Evolutionary conservation across 2,888 invertebrate genomes (phyloP).

Genomic region (Tipula vernalis): DNA sequence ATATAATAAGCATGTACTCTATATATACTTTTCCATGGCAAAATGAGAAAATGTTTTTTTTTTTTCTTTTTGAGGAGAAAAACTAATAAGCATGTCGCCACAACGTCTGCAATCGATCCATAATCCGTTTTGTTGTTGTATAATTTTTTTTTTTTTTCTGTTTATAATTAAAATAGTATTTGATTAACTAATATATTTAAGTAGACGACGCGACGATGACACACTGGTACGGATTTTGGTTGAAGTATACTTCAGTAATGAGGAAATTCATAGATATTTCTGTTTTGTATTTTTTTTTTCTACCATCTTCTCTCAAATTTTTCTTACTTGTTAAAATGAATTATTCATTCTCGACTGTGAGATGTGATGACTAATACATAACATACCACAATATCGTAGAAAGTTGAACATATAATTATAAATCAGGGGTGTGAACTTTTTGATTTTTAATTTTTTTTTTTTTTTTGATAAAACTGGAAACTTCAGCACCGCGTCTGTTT

Average conservation of each 20-base stretch:
- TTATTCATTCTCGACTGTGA: not conserved
- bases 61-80: not conserved
- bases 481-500: no score
- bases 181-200: not conserved
- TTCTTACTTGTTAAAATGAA: not conserved
- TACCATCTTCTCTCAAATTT: not conserved
- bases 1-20: not conserved
- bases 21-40: not conserved
- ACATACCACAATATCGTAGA: not conserved
- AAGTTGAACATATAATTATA: not conserved
- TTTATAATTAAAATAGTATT: not conserved
- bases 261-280: not conserved
- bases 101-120: constrained; percentile 8
- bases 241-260: not conserved
- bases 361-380: not conserved
- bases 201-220: not conserved
- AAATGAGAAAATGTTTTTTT: not conserved
- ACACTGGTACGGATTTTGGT: not conserved
- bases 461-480: no score
- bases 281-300: not conserved
- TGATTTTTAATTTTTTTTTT: not conserved
- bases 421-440: not conserved
- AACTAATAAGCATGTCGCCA: not conserved
- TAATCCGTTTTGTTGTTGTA: not conserved
- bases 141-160: not conserved